Base-by-base conservation (phyloP, 2,888 invertebrate genomes). In the Leptinotarsa haldemani region DNA sequence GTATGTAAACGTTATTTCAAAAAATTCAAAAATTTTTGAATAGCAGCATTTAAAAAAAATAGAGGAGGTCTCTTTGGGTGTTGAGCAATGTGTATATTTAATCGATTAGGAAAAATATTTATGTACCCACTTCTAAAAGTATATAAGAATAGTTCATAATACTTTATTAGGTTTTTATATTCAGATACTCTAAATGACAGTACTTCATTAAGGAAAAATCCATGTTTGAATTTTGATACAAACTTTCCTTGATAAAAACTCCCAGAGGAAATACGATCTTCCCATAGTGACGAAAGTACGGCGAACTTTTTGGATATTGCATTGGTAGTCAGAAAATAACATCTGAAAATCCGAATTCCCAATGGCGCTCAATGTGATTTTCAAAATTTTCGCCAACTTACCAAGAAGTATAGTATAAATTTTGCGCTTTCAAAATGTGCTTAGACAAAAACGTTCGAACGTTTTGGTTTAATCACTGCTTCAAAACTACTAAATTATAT, bases 131-230 rank as follows among this genome's bases (percentile, higher is more conserved):
- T 61, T 61, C 61, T 61, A 61, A 61, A 61, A 61, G 30, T 18
- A 61, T 61, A 61, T 61, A 61, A 40, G 61, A 61, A 61, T 61
- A 61, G 61, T 61, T 61, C 30, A 61, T 25, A 61, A 61, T 61
- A 61, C 61, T 61, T 61, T 40, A 30, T 30, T 61, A 61, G 61
- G 61, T 61, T 61, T 61, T 61, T 61, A 61, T 61, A 61, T 61
- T 61, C 61, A 61, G 61, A 61, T 61, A 61, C 61, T 61, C 61
- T 61, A 61, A 61, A 61, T 61, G 15, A 40, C 61, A 30, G 61
- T 61, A 61, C 40, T 25, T 30, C 16, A 30, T 61, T 61, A 61
- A 40, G 61, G 16, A 61, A 61, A 30, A 61, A 40, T n/a, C 18
- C 61, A 30, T n/a, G 61, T 61, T 61, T 40, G 61, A 40, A 61